These are phyloP conservation scores for Pholis gunnellus DNA, from an alignment of 2,113 vertebrate genomes.

Conservation along the genomic window DNA sequence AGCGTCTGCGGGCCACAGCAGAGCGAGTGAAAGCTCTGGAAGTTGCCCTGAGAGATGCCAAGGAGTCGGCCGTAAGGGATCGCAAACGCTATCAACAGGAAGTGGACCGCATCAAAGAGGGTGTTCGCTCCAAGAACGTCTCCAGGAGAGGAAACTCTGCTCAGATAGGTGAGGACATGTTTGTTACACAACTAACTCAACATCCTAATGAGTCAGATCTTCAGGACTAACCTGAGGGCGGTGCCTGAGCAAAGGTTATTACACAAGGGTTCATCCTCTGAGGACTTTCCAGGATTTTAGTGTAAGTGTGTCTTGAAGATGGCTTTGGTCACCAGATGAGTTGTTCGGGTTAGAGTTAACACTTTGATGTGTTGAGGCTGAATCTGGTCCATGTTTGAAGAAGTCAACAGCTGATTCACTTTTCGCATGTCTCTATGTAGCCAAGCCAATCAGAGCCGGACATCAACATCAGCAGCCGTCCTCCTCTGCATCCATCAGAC, in stretches of 20 bases:
- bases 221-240: not conserved
- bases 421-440: slow-evolving; percentile 68
- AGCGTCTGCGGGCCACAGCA: slow-evolving; percentile 91
- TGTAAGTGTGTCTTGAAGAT: not conserved
- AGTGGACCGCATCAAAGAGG: slow-evolving; percentile 96
- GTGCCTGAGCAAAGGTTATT: not conserved
- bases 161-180: slow-evolving; percentile 87
- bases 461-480: slow-evolving; percentile 77
- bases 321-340: not conserved
- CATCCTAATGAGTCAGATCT: not conserved
- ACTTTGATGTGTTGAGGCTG: too few relatives aligned
- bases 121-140: slow-evolving; percentile 89
- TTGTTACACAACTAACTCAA: not conserved
- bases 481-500: slow-evolving; percentile 84
- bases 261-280: not conserved
- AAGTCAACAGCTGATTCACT: not conserved
- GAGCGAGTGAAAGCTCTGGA: slow-evolving; percentile 94
- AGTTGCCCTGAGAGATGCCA: slow-evolving; percentile 89
- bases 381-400: not conserved
- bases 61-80: slow-evolving; percentile 90
- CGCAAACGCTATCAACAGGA: slow-evolving; percentile 96
- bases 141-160: slow-evolving; percentile 89
- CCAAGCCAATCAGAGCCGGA: slow-evolving; percentile 93
- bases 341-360: not conserved
- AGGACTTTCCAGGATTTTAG: not conserved